phyloP scores from a whole-genome alignment of 2,113 vertebrate species.

The Phocoena phocoena region DNA sequence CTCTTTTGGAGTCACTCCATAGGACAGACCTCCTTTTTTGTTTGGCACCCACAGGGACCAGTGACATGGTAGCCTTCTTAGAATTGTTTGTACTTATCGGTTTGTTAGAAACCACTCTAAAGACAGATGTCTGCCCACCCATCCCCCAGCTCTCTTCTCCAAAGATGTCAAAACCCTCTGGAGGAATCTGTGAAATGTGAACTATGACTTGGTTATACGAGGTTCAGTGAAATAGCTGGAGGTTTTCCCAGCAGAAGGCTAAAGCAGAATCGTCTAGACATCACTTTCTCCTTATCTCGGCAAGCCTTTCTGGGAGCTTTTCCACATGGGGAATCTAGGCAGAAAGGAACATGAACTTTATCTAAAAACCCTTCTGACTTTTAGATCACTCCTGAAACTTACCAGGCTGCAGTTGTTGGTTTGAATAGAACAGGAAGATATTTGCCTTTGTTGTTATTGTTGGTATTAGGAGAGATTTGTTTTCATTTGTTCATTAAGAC shows the following conservation, averaged over 20 bases:
- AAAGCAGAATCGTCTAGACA: constrained; percentile 58
- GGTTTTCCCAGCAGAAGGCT: constrained; percentile 55
- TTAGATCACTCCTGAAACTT: neutral
- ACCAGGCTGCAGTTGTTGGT: neutral
- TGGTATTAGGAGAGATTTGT: neutral
- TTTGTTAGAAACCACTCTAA: constrained; percentile 32
- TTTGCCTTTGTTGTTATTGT: neutral
- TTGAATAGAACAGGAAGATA: neutral
- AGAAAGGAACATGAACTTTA: neutral
- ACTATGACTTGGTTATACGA: constrained; percentile 61
- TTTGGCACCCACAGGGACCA: neutral
- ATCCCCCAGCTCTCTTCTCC: neutral
- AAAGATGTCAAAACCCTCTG: constrained; percentile 34
- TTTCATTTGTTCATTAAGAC: neutral
- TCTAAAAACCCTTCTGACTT: neutral
- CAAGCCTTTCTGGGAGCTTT: constrained; percentile 33
- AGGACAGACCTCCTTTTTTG: neutral
- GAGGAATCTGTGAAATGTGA: constrained; percentile 67
- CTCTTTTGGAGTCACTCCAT: neutral
- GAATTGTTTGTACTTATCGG: neutral
- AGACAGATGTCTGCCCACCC: constrained; percentile 18
- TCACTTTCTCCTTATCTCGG: constrained; percentile 57
- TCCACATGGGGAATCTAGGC: neutral
- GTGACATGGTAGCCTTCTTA: neutral
- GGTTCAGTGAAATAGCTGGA: constrained; percentile 49